These are phyloP conservation scores for Doryteuthis pealeii DNA, from an alignment of 1,140 invertebrate genomes.

Conservation along the genomic window DNA sequence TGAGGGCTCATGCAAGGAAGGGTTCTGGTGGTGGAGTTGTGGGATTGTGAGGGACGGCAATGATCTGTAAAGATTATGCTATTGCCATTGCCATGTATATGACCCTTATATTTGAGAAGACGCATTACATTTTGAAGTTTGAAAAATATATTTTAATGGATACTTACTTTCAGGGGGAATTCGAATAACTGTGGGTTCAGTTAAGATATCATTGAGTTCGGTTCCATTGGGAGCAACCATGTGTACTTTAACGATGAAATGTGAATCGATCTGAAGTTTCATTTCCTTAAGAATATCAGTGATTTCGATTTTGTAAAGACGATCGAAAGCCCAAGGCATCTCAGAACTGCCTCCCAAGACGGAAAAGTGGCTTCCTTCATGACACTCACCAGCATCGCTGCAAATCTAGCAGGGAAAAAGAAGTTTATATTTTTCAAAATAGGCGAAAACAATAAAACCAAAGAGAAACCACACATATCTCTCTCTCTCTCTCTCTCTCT, in stretches of 20 bases:
- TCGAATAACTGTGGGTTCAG: conserved; percentile 21
- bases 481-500: too few species aligned
- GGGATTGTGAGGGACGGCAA: too few species aligned
- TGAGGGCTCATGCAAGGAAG: too few species aligned
- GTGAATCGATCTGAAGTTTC: conserved; percentile 19
- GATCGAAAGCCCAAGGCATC: conserved; percentile 31
- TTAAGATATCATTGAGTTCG: conserved; percentile 15
- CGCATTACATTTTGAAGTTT: too few species aligned
- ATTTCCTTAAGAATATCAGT: conserved; percentile 23
- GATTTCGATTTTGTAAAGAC: conserved; percentile 30
- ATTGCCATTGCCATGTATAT: too few species aligned
- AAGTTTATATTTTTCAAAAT: too few species aligned
- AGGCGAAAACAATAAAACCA: too few species aligned
- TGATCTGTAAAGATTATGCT: too few species aligned
- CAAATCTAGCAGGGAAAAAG: neutral
- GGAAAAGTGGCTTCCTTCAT: conserved; percentile 17
- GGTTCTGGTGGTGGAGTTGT: too few species aligned
- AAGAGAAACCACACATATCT: too few species aligned
- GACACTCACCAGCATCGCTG: conserved; percentile 7
- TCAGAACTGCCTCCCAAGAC: conserved; percentile 27
- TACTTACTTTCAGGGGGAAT: neutral
- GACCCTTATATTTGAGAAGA: too few species aligned
- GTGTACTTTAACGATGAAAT: conserved; percentile 19
- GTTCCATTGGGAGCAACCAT: conserved; percentile 27
- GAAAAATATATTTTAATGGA: neutral